phyloP scores from a whole-genome alignment of 2,113 vertebrate species.

The Centropristis striata region DNA sequence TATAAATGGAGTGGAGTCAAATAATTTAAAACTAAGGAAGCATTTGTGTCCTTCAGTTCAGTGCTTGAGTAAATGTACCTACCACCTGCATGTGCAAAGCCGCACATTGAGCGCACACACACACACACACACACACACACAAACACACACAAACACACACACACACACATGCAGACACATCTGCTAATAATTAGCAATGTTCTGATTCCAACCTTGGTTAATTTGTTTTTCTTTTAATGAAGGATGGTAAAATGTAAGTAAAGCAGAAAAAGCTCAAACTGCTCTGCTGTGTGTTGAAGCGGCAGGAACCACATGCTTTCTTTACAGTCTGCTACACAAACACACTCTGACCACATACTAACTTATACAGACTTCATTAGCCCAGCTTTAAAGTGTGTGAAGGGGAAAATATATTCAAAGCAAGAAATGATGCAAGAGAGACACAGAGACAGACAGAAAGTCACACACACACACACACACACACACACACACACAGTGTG shows the following conservation, averaged over 20 bases:
- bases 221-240: constrained; percentile 68
- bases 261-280: constrained; percentile 55
- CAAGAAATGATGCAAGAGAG: constrained; percentile 38
- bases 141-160: neutral
- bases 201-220: constrained; percentile 63
- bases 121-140: neutral
- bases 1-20: neutral
- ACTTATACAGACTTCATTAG: constrained; percentile 63
- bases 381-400: constrained; percentile 19
- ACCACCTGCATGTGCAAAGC: constrained; percentile 19
- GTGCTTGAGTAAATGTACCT: constrained; percentile 13
- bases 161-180: constrained; percentile 34
- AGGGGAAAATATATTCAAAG: constrained; percentile 20
- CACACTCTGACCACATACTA: constrained; percentile 53
- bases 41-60: neutral
- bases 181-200: constrained; percentile 75
- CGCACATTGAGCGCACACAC: constrained; percentile 10
- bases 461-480: constrained; percentile 11
- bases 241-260: constrained; percentile 57
- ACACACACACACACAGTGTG: constrained; percentile 24
- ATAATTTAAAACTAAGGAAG: neutral
- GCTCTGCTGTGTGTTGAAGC: constrained; percentile 49
- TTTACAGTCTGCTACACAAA: constrained; percentile 63
- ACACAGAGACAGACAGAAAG: constrained; percentile 17
- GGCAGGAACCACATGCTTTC: constrained; percentile 55